Evolutionary conservation across 64 coral and sea anemone genomes (phyloP), one percentile per base, ranked within the genome.

Genomic region (Acropora tenuis): DNA sequence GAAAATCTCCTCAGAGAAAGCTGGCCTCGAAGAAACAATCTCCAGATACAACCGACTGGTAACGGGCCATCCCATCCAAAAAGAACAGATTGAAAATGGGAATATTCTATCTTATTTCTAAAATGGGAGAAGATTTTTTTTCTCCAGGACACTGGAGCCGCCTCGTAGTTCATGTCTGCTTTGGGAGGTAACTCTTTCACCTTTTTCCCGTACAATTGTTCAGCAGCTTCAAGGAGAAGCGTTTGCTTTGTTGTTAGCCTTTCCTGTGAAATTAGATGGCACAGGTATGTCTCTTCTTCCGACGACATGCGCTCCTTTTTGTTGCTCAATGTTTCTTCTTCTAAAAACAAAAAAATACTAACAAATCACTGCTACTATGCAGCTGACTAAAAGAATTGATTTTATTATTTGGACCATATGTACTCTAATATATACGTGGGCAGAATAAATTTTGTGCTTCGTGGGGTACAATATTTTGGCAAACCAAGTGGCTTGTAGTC

Each of bases 111-210:
- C 52, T 2, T 55, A 1, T 55, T 55, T 2, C 52, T 55, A 55
- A 55, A 55, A 55, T 55, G 52, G 3, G 52, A 55, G 6, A 55
- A 55, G 52, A 55, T 10, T 55, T 55, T 88, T 88, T 44, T 77
- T 53, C 48, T 53, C 46, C 52, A 88, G 57, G 43, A 76, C 52
- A 52, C 40, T 76, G 61, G 61, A 46, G 11, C 72, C 86, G 6
- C 30, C 49, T 41, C 86, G 19, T 76, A 74, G 74, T 77, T 63
- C 75, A 73, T 76, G 40, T 7, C 48, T 16, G 55, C n/a, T 76
- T 76, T 60, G 41, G 50, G 47, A 1, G 18, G 17, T 41, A 45
- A 42, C 42, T 84, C 12, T 0, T 15, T 84, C 18, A 42, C 17
- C 52, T n/a, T 84, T 84, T 84, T 68, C 19, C 57, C 53, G 40